Base-by-base conservation (phyloP, 2,888 invertebrate genomes). In the Tyria jacobaeae region DNA sequence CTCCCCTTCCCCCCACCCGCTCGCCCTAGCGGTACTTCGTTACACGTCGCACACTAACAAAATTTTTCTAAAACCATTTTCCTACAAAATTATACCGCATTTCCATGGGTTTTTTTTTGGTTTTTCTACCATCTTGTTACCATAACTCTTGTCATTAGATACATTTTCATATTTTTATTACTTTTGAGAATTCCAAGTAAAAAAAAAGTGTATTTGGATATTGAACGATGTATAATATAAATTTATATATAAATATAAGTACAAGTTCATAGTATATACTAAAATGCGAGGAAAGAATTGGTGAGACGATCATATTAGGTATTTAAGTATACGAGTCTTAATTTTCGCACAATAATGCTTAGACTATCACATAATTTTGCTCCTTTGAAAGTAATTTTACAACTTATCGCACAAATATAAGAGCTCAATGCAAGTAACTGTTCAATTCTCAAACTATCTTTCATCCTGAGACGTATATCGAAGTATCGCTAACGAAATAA, bases 1-100 rank as follows among this genome's bases (percentile, higher is more conserved):
- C 75, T 55, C 69, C 60, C 68, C 63, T 70, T 62, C 73, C 64
- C 70, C 71, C 66, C 68, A 64, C 58, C 57, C 67, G 59, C 66
- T 65, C 68, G 65, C 44, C 54, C 48, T 60, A 64, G 60, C 62
- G 60, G 68, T 75, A 73, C 75, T 71, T 66, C 66, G 57, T 59
- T 58, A 64, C 70, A 68, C 64, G 70, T 49, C 62, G 25, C 35
- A 57, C 41, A 14, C 53, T 48, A 17, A 12, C 47, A 21, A 48
- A 14, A 48, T 24, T 2, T 24, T 24, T 17, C 39, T 39, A 39
- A 39, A 7, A 17, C n/a, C 15, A 39, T 15, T 41, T 41, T 21
- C 3, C 6, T 21, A 21, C 21, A 21, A 44, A 44, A 21, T 21
- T 21, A 44, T 21, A 44, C 17, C 41, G 10, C 10, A 41, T 41